Base-by-base conservation (phyloP, 1,140 invertebrate species). In the Armadillidium nasatum region DNA sequence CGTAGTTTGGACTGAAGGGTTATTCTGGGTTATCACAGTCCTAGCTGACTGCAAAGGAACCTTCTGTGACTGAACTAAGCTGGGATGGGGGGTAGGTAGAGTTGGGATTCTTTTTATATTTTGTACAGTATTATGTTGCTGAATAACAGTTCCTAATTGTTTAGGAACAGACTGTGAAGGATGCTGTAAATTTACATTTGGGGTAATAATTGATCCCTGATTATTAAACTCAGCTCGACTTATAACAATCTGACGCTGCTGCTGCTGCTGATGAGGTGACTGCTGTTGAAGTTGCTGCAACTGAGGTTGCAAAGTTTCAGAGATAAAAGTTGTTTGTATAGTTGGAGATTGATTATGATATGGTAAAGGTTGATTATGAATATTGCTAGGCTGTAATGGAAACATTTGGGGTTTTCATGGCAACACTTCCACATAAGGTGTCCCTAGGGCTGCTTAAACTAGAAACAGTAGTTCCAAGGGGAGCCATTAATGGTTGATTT, bases 401-500 rank as follows among this genome's bases (percentile, higher is more conserved):
- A 15, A 60, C 19, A 60, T 60, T 60, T 15, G 50, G 11, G 19
- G 50, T 7, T 19, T 60, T 60, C 11, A 60, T 60, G 50, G 50
- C 11, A 60, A 60, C 11, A 60, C 50, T 19, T 7, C 50, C 50
- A 19, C 19, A 15, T 3, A 15, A 19, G 1, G 50, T 7, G 7
- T 60, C 50, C 19, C 50, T 13, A 19, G 50, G 50, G 7, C 19
- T 13, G 7, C 7, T 60, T 15, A 60, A 19, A 15, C 50, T 19
- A 15, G 50, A 19, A 15, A 60, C 7, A 3, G 50, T 15, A 3
- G 50, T 44, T 15, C 77, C 71, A 19, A 78, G 60, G 9, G 77
- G 77, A 22, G 77, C 77, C 72, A 78, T 74, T n/a, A 74, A 72
- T 10, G 77, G 77, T 23, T 78, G 77, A 73, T 78, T 78, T 15